These are phyloP conservation scores for Pterois miles DNA, from an alignment of 2,797 vertebrate genomes.

Conservation along the genomic window DNA sequence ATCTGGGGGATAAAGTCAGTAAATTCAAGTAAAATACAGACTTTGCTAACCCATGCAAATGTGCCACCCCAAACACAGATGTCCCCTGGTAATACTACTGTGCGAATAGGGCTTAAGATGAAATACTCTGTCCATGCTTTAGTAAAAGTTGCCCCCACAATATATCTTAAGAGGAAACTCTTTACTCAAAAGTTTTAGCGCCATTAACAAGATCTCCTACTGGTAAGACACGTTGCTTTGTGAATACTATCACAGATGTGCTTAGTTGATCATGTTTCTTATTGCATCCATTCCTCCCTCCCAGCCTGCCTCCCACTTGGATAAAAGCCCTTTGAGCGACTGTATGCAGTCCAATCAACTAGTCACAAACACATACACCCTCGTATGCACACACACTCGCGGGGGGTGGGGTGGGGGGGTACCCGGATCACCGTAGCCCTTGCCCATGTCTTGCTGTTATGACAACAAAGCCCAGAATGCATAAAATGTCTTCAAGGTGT, in stretches of 20 bases:
- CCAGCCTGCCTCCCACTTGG: constrained; percentile 31
- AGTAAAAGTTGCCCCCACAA: neutral
- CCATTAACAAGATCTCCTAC: constrained; percentile 32
- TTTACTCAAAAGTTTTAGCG: constrained; percentile 1
- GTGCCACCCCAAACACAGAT: neutral
- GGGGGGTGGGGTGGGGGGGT: no score
- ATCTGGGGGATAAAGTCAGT: neutral
- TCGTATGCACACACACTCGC: neutral
- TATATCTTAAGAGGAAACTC: neutral
- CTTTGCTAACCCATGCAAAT: neutral
- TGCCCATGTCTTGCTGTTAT: constrained; percentile 42
- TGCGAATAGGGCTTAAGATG: neutral
- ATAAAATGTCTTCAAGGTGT: constrained; percentile 34
- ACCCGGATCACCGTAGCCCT: constrained; percentile 29
- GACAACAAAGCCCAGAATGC: constrained; percentile 53
- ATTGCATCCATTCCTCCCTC: constrained; percentile 9
- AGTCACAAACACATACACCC: constrained; percentile 24
- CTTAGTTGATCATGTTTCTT: constrained; percentile 16
- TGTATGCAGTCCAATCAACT: constrained; percentile 43
- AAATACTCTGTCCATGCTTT: neutral
- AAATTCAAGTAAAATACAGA: neutral
- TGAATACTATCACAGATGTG: neutral
- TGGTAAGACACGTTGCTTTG: constrained; percentile 11
- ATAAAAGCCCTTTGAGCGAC: constrained; percentile 41
- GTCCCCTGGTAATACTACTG: neutral